phyloP scores from a whole-genome alignment of 64 coral and sea anemone species.

The Dendrophyllia cribrosa region DNA sequence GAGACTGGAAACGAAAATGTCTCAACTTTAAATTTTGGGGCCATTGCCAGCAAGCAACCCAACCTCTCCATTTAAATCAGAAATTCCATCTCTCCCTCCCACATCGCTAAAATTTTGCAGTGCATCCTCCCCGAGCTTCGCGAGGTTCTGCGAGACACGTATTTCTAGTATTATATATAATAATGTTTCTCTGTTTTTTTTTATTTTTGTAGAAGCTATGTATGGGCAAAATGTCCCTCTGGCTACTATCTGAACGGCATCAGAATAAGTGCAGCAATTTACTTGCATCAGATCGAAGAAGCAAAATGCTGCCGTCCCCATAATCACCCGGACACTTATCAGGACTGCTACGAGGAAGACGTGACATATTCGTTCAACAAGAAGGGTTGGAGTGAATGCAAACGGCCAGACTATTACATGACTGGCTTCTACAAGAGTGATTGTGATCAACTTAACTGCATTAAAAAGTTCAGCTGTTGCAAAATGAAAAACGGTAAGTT shows the following conservation, averaged over 20 bases:
- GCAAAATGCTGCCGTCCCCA: slow-evolving; percentile 9
- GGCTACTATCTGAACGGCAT: slow-evolving; percentile 4
- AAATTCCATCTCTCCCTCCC: too few relatives aligned
- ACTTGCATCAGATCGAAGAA: background rate
- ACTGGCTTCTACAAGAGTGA: slow-evolving; percentile 5
- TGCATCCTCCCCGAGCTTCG: too few relatives aligned
- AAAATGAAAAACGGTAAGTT: slow-evolving; percentile 6
- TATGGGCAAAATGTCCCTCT: background rate
- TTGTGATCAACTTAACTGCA: slow-evolving; percentile 9
- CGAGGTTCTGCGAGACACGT: too few relatives aligned
- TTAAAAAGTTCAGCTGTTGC: slow-evolving; percentile 41
- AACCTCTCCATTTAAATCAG: too few relatives aligned
- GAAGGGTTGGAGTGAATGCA: slow-evolving; percentile 12
- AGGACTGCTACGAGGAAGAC: slow-evolving; percentile 26
- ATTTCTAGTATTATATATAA: too few relatives aligned
- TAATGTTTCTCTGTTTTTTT: background rate
- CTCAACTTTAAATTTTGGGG: too few relatives aligned
- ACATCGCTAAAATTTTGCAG: too few relatives aligned
- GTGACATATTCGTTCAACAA: background rate
- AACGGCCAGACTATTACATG: background rate
- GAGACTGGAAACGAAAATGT: too few relatives aligned
- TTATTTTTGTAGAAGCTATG: background rate
- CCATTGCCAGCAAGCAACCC: too few relatives aligned
- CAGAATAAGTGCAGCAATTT: background rate
- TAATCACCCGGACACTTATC: background rate